Base-by-base conservation (phyloP, 2,888 invertebrate genomes). In the Agrilus mali region DNA sequence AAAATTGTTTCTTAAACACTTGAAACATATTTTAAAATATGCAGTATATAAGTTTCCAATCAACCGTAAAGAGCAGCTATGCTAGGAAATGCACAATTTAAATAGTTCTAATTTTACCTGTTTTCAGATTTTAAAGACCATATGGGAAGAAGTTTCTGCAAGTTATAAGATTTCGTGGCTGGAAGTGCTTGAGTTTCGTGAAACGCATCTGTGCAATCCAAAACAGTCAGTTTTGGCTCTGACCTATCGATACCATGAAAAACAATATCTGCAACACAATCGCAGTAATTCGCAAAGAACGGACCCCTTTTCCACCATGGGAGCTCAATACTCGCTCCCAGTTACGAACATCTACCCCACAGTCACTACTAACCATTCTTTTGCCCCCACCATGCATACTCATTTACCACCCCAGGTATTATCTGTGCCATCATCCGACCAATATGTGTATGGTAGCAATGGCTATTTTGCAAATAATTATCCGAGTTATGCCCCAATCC, bases 111-210 rank as follows among this genome's bases (percentile, higher is more conserved):
- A 27, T 10, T 27, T 20, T 20, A 20, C 44, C 43, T 36, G 45
- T 47, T 60, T 61, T 3, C 57, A 84, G 82, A 83, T 88, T 58
- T 74, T 88, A 68, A 80, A 80, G 46, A 74, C 79, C 47, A 80
- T 87, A 53, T 82, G 83, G 75, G 85, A 86, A 58, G 72, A 78
- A 33, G 73, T 81, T 15, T 75, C 80, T 41, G 66, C 73, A 41
- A 60, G 67, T 13, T 70, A 66, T 47, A 68, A 67, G 33, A 63
- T 73, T 22, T 66, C 69, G 2, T 88, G 86, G 84, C 64, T 75
- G 33, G 82, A 83, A 49, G 76, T 88, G 31, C 68, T 78, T 35
- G 72, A 77, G 36, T 77, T 76, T 60, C 71, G 83, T 1, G 72
- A 72, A 52, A 67, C 67, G 13, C 69, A 73, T 49, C 60, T 72